A percentile compares a stretch with the other conserved stretches of the same genome.
Conservation (phyloP, 2,888 invertebrate species). For the Lymantria dispar region DNA sequence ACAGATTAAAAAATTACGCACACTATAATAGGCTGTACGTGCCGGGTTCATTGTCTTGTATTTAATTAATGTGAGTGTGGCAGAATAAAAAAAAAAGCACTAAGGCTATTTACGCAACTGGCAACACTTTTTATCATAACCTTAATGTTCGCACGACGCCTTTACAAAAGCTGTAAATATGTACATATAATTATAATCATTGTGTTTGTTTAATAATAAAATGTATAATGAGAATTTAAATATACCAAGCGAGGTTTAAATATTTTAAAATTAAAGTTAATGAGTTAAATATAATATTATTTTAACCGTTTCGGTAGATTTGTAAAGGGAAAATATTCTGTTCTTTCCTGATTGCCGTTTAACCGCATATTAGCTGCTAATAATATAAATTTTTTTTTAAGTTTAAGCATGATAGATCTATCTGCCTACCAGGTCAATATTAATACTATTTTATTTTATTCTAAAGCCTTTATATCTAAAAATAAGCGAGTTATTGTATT, state of each 20-base stretch:
- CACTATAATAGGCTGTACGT: constrained; percentile 13
- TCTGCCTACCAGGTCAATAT: too few species aligned
- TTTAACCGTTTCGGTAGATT: not conserved
- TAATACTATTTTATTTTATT: too few species aligned
- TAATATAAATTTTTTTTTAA: too few species aligned
- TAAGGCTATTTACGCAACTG: constrained; percentile 35
- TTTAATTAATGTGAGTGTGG: constrained; percentile 27
- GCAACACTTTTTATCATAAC: constrained; percentile 31
- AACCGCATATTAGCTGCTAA: not conserved
- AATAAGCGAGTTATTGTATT: too few species aligned
- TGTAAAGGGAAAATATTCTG: not conserved
- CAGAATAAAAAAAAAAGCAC: constrained; percentile 19
- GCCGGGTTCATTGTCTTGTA: constrained; percentile 30
- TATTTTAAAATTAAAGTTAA: not conserved
- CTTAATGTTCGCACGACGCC: constrained; percentile 28
- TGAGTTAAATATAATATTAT: not conserved
- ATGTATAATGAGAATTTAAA: not conserved
- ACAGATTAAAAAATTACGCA: constrained; percentile 10
- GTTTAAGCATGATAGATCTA: too few species aligned
- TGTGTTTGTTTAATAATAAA: constrained; percentile 1
- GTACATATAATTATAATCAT: constrained; percentile 2
- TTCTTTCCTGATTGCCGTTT: not conserved
- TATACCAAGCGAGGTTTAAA: not conserved
- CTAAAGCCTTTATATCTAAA: too few species aligned
- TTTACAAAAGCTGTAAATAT: constrained; percentile 1